Conservation (phyloP, 2,113 vertebrate species). For the Oncorhynchus clarkii region DNA sequence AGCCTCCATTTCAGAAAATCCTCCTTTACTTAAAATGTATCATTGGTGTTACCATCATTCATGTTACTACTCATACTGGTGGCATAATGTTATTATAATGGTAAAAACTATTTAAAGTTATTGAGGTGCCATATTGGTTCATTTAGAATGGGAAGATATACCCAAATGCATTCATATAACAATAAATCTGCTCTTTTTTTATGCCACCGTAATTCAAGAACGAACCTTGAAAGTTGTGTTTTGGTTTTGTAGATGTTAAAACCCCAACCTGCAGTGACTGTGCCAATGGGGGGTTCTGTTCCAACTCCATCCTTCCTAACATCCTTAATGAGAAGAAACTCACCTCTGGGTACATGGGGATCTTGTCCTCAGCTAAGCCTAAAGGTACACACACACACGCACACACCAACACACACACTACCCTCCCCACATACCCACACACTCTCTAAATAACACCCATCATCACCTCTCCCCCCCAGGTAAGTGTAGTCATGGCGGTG, state of each 20-base stretch:
- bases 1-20: no score
- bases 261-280: conserved; percentile 72
- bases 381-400: conserved; percentile 41
- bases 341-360: conserved; percentile 73
- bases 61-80: no score
- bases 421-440: background rate
- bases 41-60: no score
- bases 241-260: conserved; percentile 40
- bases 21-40: no score
- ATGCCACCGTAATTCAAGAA: no score
- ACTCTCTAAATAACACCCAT: background rate
- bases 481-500: conserved; percentile 76
- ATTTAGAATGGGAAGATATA: no score
- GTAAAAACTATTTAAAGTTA: no score
- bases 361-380: conserved; percentile 58
- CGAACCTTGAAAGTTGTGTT: background rate
- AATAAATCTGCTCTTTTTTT: no score
- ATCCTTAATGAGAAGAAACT: conserved; percentile 65
- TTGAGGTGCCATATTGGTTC: no score
- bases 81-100: no score
- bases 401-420: background rate
- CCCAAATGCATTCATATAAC: no score
- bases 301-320: conserved; percentile 59
- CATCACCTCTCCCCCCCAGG: conserved; percentile 48
- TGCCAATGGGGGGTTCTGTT: conserved; percentile 55